phyloP scores from a whole-genome alignment of 2,113 vertebrate species.

The Promerops cafer region DNA sequence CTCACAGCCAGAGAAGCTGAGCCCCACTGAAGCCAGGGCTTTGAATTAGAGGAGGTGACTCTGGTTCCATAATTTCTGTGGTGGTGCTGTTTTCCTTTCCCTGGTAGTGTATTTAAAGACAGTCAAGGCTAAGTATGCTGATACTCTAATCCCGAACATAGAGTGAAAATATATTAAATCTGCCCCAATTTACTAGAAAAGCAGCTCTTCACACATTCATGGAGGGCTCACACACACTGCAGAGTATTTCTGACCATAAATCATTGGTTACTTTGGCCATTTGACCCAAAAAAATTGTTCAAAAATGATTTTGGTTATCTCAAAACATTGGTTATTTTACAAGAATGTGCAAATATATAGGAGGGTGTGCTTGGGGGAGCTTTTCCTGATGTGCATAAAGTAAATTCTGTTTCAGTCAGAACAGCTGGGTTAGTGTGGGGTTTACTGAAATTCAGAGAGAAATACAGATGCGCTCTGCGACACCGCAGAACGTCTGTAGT shows the following conservation, averaged over 20 bases:
- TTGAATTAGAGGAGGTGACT: neutral
- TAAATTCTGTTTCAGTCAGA: neutral
- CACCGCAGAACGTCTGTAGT: neutral
- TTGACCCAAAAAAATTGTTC: neutral
- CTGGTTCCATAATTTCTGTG: neutral
- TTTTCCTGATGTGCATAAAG: neutral
- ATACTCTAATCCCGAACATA: neutral
- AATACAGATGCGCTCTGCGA: neutral
- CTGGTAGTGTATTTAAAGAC: neutral
- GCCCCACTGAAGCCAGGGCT: neutral
- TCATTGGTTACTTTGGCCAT: neutral
- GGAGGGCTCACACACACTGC: neutral
- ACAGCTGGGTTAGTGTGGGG: neutral
- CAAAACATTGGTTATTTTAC: neutral
- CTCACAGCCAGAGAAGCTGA: neutral
- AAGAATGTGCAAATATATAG: neutral
- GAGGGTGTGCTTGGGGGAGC: neutral
- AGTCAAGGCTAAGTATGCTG: neutral
- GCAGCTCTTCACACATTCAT: neutral
- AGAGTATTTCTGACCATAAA: neutral
- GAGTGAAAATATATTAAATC: neutral
- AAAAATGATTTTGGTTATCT: neutral
- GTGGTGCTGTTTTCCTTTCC: neutral
- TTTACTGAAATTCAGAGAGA: neutral
- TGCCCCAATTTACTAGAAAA: neutral